Conservation (phyloP, 2,113 vertebrate genomes). For the Protomyctophum bolini region DNA sequence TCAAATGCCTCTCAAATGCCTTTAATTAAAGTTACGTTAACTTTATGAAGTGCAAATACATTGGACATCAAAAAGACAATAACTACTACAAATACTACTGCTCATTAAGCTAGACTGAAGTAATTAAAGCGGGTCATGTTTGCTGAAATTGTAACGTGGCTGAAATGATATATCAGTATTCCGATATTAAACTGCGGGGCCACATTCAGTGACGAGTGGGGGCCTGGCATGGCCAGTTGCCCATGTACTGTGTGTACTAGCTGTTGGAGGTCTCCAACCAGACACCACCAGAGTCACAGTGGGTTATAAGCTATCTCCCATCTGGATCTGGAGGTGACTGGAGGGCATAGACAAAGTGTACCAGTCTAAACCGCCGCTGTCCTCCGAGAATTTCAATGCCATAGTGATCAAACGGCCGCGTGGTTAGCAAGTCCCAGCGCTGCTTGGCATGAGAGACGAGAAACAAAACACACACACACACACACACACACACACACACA, state of each 20-base stretch:
- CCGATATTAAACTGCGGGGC: no score
- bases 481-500: conserved; percentile 13
- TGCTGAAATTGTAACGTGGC: no score
- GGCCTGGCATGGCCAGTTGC: no score
- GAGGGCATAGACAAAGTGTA: conserved; percentile 40
- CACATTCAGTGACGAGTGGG: no score
- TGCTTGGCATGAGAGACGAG: conserved; percentile 19
- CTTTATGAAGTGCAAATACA: no score
- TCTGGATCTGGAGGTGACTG: conserved; percentile 61
- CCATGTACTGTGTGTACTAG: conserved; percentile 7
- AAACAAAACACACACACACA: background rate
- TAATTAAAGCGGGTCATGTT: no score
- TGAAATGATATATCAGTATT: no score
- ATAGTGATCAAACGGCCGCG: conserved; percentile 37
- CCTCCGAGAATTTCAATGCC: conserved; percentile 3
- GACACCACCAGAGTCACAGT: conserved; percentile 36
- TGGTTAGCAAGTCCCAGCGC: conserved; percentile 19
- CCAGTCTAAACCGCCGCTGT: conserved; percentile 35
- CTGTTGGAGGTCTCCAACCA: conserved; percentile 47
- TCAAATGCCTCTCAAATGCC: no score
- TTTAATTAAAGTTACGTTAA: no score
- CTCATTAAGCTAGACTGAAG: no score
- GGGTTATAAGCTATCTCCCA: conserved; percentile 50
- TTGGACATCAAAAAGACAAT: no score
- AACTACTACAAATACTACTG: no score